These are phyloP conservation scores for Zaprionus tsacasi DNA, from an alignment of 1,140 invertebrate species.

Conservation along the genomic window DNA sequence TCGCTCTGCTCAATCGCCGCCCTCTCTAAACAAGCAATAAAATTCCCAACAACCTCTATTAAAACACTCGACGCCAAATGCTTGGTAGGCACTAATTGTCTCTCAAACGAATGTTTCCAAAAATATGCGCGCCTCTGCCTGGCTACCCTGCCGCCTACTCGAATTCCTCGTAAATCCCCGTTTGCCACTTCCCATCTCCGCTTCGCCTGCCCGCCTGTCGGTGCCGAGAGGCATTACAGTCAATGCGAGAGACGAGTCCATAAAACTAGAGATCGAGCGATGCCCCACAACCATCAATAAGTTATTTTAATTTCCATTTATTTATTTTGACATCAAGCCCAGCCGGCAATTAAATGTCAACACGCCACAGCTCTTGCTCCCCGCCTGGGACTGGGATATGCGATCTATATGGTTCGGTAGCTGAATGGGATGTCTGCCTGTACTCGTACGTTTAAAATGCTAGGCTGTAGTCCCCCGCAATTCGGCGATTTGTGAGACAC, in stretches of 20 bases:
- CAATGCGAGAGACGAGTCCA: slow-evolving; percentile 37
- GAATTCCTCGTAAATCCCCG: slow-evolving; percentile 8
- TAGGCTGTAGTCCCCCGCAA: neutral
- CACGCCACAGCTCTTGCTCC: slow-evolving; percentile 57
- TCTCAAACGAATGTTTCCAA: slow-evolving; percentile 43
- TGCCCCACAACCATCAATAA: slow-evolving; percentile 55
- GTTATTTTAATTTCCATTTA: slow-evolving; percentile 78
- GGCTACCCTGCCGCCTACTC: neutral
- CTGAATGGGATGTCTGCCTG: neutral
- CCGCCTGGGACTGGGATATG: neutral
- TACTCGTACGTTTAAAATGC: neutral
- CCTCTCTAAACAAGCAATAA: slow-evolving; percentile 64
- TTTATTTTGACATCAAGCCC: slow-evolving; percentile 76
- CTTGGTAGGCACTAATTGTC: slow-evolving; percentile 73
- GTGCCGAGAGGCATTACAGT: neutral
- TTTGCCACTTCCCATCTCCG: slow-evolving; percentile 11
- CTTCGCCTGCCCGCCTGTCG: no score
- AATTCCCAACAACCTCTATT: slow-evolving; percentile 60
- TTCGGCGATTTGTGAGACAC: slow-evolving; percentile 9
- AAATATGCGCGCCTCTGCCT: slow-evolving; percentile 49
- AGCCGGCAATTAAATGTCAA: slow-evolving; percentile 79
- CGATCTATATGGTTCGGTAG: slow-evolving; percentile 18
- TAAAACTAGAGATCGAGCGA: slow-evolving; percentile 50
- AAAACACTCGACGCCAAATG: slow-evolving; percentile 64
- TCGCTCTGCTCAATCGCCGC: slow-evolving; percentile 25